A percentile compares a stretch with the other conserved stretches of the same genome.
Conservation (phyloP, 2,888 invertebrate species). For the Monoplex corrugatus region DNA sequence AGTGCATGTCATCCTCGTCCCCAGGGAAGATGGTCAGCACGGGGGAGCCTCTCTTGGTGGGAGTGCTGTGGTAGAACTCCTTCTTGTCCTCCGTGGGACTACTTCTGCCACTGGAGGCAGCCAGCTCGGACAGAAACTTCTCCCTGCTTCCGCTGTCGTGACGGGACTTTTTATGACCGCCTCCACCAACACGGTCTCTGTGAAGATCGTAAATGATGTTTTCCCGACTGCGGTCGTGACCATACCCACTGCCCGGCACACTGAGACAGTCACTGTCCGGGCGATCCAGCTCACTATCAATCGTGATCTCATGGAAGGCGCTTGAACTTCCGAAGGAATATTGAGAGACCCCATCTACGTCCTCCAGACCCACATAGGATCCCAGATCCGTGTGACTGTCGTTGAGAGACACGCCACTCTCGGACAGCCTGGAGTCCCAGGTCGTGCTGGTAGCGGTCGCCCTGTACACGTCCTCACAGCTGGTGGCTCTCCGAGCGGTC, state of each 20-base stretch:
- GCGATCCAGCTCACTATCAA: slow-evolving; percentile 55
- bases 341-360: slow-evolving; percentile 51
- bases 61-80: slow-evolving; percentile 43
- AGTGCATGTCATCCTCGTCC: slow-evolving; percentile 14
- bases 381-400: slow-evolving; percentile 50
- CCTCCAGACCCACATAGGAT: slow-evolving; percentile 48
- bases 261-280: slow-evolving; percentile 50
- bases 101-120: slow-evolving; percentile 13
- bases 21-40: slow-evolving; percentile 31
- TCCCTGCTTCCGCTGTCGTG: slow-evolving; percentile 37
- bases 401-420: slow-evolving; percentile 57
- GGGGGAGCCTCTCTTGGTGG: slow-evolving; percentile 36
- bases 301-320: slow-evolving; percentile 54
- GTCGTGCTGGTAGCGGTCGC: not conserved
- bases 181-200: not conserved
- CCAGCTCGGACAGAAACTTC: slow-evolving; percentile 31
- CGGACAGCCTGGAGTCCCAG: slow-evolving; percentile 45
- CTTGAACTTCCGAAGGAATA: slow-evolving; percentile 56
- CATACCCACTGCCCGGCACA: not conserved
- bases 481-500: slow-evolving; percentile 24
- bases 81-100: not conserved
- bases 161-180: not conserved
- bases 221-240: not conserved
- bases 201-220: too few relatives aligned
- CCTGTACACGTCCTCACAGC: slow-evolving; percentile 55